A percentile compares a stretch with the other conserved stretches of the same genome.
Evolutionary conservation across 2,113 vertebrate genomes (phyloP).

Genomic region (Centropus unirufus): DNA sequence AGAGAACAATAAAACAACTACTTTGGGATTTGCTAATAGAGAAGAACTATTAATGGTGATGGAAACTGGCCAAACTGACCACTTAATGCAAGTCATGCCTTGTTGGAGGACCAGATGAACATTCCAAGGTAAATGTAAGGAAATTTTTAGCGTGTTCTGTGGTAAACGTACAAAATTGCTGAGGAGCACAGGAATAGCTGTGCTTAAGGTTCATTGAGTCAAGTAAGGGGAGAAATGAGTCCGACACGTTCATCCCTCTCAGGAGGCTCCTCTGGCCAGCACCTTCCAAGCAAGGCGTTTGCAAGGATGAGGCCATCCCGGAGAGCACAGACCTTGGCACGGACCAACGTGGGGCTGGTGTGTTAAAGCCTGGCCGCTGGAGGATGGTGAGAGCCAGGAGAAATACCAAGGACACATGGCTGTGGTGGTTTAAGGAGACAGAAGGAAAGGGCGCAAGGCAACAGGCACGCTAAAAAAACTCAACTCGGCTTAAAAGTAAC

Average conservation of each 20-base stretch:
- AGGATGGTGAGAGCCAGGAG: not conserved
- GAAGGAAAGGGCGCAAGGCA: not conserved
- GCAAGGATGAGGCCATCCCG: not conserved
- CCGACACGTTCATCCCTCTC: not conserved
- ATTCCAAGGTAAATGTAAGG: not conserved
- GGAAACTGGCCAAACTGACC: not conserved
- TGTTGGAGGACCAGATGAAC: not conserved
- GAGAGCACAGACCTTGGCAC: not conserved
- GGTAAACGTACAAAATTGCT: not conserved
- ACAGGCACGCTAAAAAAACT: not conserved
- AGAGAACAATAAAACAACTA: not conserved
- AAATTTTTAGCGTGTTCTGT: not conserved
- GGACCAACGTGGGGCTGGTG: fast-evolving
- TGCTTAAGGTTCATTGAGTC: not conserved
- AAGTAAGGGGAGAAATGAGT: not conserved
- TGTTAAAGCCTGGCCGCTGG: not conserved
- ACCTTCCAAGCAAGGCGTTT: not conserved
- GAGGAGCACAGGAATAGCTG: not conserved
- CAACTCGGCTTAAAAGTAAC: not conserved
- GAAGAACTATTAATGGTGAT: not conserved
- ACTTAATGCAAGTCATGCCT: not conserved
- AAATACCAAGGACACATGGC: not conserved
- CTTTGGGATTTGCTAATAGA: not conserved
- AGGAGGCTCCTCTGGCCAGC: not conserved
- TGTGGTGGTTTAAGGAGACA: not conserved